phyloP scores from a whole-genome alignment of 2,797 vertebrate genomes.

The Lutjanus argentimaculatus region DNA sequence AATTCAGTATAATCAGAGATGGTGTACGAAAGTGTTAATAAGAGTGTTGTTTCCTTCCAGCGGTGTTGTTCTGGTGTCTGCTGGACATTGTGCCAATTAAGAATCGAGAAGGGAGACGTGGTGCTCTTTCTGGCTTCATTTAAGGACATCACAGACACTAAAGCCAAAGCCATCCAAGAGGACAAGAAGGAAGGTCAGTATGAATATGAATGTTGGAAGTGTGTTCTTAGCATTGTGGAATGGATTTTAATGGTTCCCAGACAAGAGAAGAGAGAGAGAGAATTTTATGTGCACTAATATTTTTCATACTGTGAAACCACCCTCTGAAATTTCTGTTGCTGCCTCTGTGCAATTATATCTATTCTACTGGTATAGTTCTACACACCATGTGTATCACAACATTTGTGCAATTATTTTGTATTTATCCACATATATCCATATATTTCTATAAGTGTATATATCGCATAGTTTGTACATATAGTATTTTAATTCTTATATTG shows the following conservation, averaged over 20 bases:
- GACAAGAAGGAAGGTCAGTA: slow-evolving; percentile 96
- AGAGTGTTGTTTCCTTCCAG: slow-evolving; percentile 79
- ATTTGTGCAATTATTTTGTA: no score
- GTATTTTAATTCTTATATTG: no score
- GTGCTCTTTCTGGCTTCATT: slow-evolving; percentile 98
- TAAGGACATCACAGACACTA: slow-evolving; percentile 97
- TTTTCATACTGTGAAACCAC: no score
- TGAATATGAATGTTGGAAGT: slow-evolving; percentile 11
- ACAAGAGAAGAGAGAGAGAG: not conserved
- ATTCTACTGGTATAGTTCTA: no score
- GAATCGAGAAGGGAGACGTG: slow-evolving; percentile 98
- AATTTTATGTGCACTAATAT: no score
- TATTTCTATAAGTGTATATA: no score
- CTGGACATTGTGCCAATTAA: slow-evolving; percentile 99
- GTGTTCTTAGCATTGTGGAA: not conserved
- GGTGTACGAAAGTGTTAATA: slow-evolving; percentile 39
- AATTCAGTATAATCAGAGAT: slow-evolving; percentile 30
- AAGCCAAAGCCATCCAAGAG: slow-evolving; percentile 93
- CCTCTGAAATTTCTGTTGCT: no score
- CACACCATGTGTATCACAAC: no score
- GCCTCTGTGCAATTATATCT: no score
- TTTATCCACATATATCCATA: no score
- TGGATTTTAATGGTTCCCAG: not conserved
- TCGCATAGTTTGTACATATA: no score
- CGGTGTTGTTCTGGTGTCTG: slow-evolving; percentile 96